Conservation (phyloP, 2,888 invertebrate genomes). For the Microctonus hyperodae region DNA sequence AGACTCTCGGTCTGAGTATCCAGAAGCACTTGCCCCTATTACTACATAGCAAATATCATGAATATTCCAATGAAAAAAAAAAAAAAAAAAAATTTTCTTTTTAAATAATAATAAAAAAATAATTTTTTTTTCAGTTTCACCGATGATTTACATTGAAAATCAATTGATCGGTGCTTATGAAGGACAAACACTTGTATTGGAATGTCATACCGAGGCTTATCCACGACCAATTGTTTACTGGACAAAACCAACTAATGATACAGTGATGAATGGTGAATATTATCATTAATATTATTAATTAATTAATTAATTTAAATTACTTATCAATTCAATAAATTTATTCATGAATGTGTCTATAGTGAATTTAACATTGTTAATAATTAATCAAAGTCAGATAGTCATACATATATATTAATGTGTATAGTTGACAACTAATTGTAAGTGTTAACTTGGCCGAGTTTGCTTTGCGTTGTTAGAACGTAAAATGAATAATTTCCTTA, state of each 20-base stretch:
- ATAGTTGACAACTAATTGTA: conserved; percentile 9
- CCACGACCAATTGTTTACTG: conserved; percentile 67
- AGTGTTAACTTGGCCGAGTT: conserved; percentile 19
- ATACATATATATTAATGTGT: background rate
- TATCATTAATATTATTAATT: background rate
- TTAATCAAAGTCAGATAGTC: conserved; percentile 6
- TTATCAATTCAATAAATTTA: too few relatives aligned
- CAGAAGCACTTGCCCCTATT: background rate
- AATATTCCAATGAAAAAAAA: conserved; percentile 5
- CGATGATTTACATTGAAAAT: conserved; percentile 66
- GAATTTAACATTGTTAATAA: background rate
- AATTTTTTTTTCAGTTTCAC: conserved; percentile 60
- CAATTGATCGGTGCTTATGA: conserved; percentile 66
- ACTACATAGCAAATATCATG: background rate
- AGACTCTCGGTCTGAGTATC: background rate
- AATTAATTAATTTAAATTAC: background rate
- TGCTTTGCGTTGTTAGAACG: conserved; percentile 16
- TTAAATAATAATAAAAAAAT: background rate
- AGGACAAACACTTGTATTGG: conserved; percentile 63
- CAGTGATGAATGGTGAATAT: conserved; percentile 49
- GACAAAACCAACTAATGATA: conserved; percentile 60
- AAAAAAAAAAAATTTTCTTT: too few relatives aligned
- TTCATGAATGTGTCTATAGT: background rate
- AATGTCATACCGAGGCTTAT: conserved; percentile 66
- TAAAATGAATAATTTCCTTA: conserved; percentile 38